Evolutionary conservation across 2,888 invertebrate species (phyloP).

Genomic region (Ernsta delagoae): DNA sequence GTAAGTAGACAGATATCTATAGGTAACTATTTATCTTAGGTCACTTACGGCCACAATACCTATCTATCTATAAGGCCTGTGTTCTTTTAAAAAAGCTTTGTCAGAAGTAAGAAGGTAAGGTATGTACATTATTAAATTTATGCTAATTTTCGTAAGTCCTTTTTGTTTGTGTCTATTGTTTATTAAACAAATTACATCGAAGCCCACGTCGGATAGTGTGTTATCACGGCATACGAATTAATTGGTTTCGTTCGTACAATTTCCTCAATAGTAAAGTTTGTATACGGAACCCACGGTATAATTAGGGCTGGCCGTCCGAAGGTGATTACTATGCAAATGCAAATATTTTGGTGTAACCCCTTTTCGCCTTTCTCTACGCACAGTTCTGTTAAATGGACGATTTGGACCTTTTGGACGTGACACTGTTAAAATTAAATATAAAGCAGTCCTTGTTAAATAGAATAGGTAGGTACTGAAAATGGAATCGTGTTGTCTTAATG

Average conservation of each 20-base stretch:
- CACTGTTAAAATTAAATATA: not conserved
- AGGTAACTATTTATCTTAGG: no score
- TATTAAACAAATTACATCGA: constrained; percentile 1
- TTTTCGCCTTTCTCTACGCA: constrained; percentile 41
- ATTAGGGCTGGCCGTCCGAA: constrained; percentile 66
- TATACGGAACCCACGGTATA: constrained; percentile 50
- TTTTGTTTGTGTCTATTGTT: not conserved
- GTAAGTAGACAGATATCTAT: no score
- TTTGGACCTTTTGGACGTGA: constrained; percentile 2
- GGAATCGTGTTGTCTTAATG: no score
- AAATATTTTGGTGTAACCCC: constrained; percentile 69
- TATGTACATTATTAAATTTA: not conserved
- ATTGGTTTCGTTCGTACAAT: constrained; percentile 37
- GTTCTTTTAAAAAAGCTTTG: not conserved
- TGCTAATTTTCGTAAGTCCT: not conserved
- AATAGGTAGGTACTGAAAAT: no score
- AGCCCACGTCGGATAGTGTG: constrained; percentile 7
- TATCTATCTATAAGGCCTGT: no score
- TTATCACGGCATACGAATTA: constrained; percentile 20
- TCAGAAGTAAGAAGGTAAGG: not conserved
- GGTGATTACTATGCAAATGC: constrained; percentile 79
- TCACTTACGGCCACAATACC: no score
- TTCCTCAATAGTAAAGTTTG: constrained; percentile 43
- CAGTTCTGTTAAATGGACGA: constrained; percentile 8
- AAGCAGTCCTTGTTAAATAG: no score